A percentile compares a stretch with the other conserved stretches of the same genome.
Evolutionary conservation across 2,113 vertebrate genomes (phyloP).

Genomic region (Phasianus colchicus): DNA sequence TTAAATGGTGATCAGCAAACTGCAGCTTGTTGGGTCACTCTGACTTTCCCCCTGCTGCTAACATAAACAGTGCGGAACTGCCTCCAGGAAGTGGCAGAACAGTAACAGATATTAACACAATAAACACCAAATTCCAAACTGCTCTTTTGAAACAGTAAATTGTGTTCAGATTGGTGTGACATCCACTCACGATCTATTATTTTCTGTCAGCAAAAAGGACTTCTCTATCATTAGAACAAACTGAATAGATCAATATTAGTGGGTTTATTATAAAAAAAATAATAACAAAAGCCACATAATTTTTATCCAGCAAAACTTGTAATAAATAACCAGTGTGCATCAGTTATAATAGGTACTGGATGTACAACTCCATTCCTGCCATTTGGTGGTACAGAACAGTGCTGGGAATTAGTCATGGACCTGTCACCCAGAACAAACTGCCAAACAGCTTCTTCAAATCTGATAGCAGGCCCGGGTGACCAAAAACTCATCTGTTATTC

Average conservation of each 20-base stretch:
- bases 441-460: neutral
- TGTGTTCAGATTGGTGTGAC: neutral
- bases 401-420: neutral
- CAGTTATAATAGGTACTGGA: neutral
- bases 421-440: neutral
- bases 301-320: neutral
- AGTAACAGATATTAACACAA: neutral
- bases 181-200: neutral
- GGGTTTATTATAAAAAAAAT: neutral
- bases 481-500: neutral
- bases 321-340: neutral
- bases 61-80: neutral
- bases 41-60: neutral
- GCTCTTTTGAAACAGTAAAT: neutral
- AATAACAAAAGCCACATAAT: rapidly evolving
- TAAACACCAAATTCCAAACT: neutral
- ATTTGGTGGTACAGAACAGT: neutral
- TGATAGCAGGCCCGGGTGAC: neutral
- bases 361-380: neutral
- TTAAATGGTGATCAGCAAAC: neutral
- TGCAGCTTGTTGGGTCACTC: neutral
- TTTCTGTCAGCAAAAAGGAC: neutral
- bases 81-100: neutral
- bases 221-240: neutral
- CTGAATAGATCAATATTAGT: rapidly evolving